Conservation (phyloP, 2,113 vertebrate genomes). For the Saccopteryx leptura region DNA sequence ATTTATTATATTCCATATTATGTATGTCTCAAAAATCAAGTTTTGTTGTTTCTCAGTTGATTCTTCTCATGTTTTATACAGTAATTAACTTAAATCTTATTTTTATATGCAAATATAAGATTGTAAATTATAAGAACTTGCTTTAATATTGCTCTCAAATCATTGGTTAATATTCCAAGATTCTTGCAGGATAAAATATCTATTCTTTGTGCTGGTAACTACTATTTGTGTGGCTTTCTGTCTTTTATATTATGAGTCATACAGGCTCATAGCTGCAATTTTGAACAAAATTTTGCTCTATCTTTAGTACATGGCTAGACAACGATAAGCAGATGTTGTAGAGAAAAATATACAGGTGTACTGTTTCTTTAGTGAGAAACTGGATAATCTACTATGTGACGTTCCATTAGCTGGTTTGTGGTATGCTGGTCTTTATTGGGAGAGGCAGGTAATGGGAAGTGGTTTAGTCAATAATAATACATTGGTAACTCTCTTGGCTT, state of each 20-base stretch:
- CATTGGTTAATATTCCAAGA: background rate
- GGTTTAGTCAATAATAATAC: background rate
- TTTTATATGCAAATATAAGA: background rate
- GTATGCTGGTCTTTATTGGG: background rate
- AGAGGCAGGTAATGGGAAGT: rapidly evolving
- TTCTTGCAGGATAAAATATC: background rate
- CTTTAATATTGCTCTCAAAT: background rate
- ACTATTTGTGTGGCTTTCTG: background rate
- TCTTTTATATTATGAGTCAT: background rate
- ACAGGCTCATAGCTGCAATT: background rate
- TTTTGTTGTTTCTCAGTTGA: background rate
- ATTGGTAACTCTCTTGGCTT: background rate
- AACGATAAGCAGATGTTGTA: background rate
- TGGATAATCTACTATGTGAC: background rate
- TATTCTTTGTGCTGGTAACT: background rate
- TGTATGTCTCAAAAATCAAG: background rate
- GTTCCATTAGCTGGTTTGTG: background rate
- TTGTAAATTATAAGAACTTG: background rate
- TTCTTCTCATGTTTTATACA: background rate
- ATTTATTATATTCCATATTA: slow-evolving; percentile 45
- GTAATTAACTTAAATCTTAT: background rate
- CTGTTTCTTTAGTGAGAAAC: background rate
- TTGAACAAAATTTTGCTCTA: background rate
- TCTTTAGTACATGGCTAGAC: background rate
- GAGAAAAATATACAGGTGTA: background rate